phyloP scores from a whole-genome alignment of 2,888 invertebrate genomes.

The Netelia virgata region DNA sequence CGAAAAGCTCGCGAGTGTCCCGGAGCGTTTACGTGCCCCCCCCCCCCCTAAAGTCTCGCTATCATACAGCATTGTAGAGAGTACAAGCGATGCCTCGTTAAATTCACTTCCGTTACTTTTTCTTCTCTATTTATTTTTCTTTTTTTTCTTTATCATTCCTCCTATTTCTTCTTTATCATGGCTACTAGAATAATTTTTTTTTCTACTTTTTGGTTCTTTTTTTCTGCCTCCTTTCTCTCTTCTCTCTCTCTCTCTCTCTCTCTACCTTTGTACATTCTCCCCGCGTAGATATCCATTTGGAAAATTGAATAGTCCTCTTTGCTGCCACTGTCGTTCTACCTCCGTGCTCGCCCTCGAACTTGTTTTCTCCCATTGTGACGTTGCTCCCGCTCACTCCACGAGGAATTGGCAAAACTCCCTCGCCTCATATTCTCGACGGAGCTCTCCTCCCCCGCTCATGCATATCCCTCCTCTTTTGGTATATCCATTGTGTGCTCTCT shows the following conservation, averaged over 20 bases:
- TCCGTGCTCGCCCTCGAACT: slow-evolving; percentile 17
- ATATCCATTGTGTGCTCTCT: slow-evolving; percentile 41
- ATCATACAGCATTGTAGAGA: neutral
- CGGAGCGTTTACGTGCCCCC: neutral
- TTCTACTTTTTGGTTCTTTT: slow-evolving; percentile 36
- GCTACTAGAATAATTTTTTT: slow-evolving; percentile 40
- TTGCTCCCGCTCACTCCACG: neutral
- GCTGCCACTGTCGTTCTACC: slow-evolving; percentile 31
- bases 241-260: slow-evolving; percentile 1
- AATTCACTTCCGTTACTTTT: slow-evolving; percentile 60
- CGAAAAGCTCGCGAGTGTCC: slow-evolving; percentile 19
- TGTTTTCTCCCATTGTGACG: slow-evolving; percentile 5
- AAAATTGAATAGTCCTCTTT: slow-evolving; percentile 67
- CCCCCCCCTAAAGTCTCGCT: slow-evolving; percentile 16
- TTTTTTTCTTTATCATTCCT: slow-evolving; percentile 10
- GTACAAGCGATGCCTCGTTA: slow-evolving; percentile 60
- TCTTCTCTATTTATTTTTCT: slow-evolving; percentile 19
- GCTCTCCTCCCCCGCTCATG: slow-evolving; percentile 8
- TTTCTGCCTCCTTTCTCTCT: neutral
- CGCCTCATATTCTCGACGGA: slow-evolving; percentile 2
- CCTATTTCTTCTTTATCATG: slow-evolving; percentile 17
- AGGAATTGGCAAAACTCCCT: neutral
- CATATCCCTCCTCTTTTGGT: slow-evolving; percentile 16
- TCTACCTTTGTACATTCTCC: slow-evolving; percentile 40
- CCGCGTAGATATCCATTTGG: slow-evolving; percentile 63